Base-by-base conservation (phyloP, 2,888 invertebrate genomes). In the Ethmia dodecea region DNA sequence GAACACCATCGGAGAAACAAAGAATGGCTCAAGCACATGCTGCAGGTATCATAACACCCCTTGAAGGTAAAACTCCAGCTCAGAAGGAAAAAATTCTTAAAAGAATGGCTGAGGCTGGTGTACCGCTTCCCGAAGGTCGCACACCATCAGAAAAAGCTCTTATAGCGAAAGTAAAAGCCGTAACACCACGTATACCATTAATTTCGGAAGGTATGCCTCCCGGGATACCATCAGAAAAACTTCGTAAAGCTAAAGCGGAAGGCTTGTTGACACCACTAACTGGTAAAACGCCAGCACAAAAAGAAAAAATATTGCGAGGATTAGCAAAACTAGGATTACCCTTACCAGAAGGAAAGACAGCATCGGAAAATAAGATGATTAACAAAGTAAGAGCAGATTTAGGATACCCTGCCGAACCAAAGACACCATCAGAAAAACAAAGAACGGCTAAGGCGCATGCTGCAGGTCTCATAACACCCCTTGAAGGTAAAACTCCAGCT, bases 351-450 rank as follows among this genome's bases (percentile, higher is more conserved):
- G 57, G 11, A 8, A 57, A 43, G 35, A 60, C 69, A 0, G 6
- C 45, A 10, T 69, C 70, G 10, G 70, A 69, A 47, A 67, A 60
- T 12, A 43, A 45, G 14, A 5, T 54, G 2, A 42, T 45, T 4
- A 33, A 42, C 1, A 55, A 52, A 38, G 41, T 50, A 4, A 39
- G 43, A 32, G 35, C 35, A 10, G 46, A 46, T 2, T 6, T 51
- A 8, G 55, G 57, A 1, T 22, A 55, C 0, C 47, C 57, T 10
- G 51, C 57, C 1, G 49, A 47, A 40, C 48, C 53, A 2, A 48
- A 42, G 40, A 43, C 43, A 3, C 4, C 36, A 13, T 36, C 45
- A 0, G 37, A 36, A 30, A 55, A 39, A 36, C 18, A 18, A 1
- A 37, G 13, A 40, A 47, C 41, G 46, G 47, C 28, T 1, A 30